Conservation (phyloP, 2,113 vertebrate genomes). For the Xiphophorus hellerii region DNA sequence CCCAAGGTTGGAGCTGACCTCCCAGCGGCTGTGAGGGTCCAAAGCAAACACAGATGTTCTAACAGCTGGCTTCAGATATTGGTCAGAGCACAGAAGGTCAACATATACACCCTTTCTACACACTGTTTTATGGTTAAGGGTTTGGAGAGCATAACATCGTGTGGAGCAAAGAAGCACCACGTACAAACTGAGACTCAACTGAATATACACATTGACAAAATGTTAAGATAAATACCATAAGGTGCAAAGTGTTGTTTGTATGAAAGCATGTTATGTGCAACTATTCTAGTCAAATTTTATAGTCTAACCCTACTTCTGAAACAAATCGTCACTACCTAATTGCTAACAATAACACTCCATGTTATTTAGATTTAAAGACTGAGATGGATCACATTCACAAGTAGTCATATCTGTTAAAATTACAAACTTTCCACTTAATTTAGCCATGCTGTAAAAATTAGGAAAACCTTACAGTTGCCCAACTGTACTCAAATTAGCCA, state of each 20-base stretch:
- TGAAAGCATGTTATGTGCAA: too few species aligned
- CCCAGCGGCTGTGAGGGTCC: constrained; percentile 59
- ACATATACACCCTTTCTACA: constrained; percentile 48
- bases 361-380: background rate
- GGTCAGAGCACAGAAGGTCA: constrained; percentile 51
- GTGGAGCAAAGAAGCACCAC: background rate
- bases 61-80: constrained; percentile 62
- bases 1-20: constrained; percentile 54
- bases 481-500: background rate
- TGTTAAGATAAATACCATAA: background rate
- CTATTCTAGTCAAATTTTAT: background rate
- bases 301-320: background rate
- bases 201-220: background rate
- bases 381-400: background rate
- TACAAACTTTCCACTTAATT: too few species aligned
- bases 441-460: too few species aligned
- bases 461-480: too few species aligned
- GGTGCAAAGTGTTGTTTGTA: background rate
- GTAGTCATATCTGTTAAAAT: too few species aligned
- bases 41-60: constrained; percentile 76
- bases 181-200: background rate
- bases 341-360: background rate
- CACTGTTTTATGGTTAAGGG: constrained; percentile 49
- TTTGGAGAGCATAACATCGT: constrained; percentile 30
- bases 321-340: background rate